Evolutionary conservation across 2,113 vertebrate species (phyloP).

Genomic region (Calidris pugnax): DNA sequence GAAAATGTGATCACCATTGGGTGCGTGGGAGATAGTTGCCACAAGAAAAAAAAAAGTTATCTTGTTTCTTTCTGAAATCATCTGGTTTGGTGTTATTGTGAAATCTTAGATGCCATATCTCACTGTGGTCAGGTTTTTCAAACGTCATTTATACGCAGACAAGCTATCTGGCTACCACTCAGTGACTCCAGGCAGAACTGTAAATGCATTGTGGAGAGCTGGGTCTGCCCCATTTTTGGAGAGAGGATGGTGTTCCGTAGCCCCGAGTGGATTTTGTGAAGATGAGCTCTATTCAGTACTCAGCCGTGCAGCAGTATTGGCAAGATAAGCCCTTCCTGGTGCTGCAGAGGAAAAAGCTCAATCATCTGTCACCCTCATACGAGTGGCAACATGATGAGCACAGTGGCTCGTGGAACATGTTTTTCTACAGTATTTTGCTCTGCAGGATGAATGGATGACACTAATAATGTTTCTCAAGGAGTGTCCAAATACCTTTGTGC

Average conservation of each 20-base stretch:
- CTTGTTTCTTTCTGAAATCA: not conserved
- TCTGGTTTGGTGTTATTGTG: not conserved
- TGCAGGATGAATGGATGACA: not conserved
- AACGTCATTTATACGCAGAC: not conserved
- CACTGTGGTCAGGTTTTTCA: not conserved
- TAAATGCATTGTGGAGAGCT: too few relatives aligned
- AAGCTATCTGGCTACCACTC: not conserved
- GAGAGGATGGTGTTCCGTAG: fast-evolving
- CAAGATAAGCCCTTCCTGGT: not conserved
- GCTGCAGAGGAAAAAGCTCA: not conserved
- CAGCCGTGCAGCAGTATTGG: not conserved
- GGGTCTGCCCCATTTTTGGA: not conserved
- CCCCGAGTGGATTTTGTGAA: not conserved
- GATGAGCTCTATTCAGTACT: not conserved
- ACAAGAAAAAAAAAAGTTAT: too few relatives aligned
- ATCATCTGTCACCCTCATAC: too few relatives aligned
- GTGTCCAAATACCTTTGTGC: not conserved
- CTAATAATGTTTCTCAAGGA: not conserved
- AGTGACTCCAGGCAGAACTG: fast-evolving
- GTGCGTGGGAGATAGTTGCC: not conserved
- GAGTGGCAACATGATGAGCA: not conserved
- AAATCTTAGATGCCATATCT: not conserved
- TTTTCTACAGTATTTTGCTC: not conserved
- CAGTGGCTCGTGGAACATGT: not conserved
- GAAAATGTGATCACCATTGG: not conserved